phyloP scores from a whole-genome alignment of 2,797 vertebrate species.

The Mus spretus region DNA sequence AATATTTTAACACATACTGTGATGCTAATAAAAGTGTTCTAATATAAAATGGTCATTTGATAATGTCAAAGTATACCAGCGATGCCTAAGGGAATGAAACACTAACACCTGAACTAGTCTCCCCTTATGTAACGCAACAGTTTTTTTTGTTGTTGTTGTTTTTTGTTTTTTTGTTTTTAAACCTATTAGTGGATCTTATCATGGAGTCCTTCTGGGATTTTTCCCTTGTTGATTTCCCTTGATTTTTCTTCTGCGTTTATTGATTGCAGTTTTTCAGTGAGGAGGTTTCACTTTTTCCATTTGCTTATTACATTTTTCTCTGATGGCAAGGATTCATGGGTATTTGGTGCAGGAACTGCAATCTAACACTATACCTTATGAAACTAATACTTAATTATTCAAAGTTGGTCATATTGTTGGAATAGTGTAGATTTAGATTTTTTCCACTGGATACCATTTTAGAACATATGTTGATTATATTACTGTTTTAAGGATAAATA shows the following conservation, averaged over 20 bases:
- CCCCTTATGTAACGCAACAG: not conserved
- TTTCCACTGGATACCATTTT: not conserved
- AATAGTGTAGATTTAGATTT: constrained; percentile 13
- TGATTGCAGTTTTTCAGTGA: constrained; percentile 22
- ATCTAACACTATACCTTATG: not conserved
- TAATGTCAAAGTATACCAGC: not conserved
- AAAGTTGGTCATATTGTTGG: not conserved
- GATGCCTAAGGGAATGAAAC: not conserved
- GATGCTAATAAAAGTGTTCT: not conserved
- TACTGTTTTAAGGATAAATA: not conserved
- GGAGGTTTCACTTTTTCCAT: not conserved
- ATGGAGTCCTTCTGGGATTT: not conserved
- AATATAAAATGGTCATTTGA: not conserved
- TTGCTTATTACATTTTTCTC: not conserved
- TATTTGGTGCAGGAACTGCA: not conserved
- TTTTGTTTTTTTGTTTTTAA: not conserved
- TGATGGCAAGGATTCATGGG: not conserved
- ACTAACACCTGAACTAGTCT: not conserved
- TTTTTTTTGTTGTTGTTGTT: not conserved
- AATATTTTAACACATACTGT: not conserved
- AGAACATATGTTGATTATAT: not conserved
- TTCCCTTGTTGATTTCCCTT: not conserved
- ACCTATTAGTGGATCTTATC: not conserved
- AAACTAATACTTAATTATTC: constrained; percentile 30
- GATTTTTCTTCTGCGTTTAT: not conserved